Percentiles rank a stretch among this genome's conserved stretches.
phyloP scores from a whole-genome alignment of 2,888 invertebrate species.

The Melinaea menophilus region DNA sequence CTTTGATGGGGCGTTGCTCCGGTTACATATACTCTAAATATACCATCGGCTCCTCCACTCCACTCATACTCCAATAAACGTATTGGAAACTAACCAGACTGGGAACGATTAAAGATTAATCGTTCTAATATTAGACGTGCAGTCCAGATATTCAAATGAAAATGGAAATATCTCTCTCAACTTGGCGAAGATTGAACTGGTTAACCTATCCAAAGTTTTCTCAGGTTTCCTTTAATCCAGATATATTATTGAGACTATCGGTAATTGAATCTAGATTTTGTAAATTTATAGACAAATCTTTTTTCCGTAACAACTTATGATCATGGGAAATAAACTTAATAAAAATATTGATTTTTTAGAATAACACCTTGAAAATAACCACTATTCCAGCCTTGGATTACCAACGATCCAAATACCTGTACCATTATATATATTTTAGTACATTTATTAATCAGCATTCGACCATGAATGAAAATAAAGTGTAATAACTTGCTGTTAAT shows the following conservation, averaged over 20 bases:
- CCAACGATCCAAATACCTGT: slow-evolving; percentile 8
- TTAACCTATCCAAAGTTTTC: no score
- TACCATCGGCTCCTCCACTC: background rate
- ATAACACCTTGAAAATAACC: background rate
- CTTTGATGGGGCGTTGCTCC: slow-evolving; percentile 3
- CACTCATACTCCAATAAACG: background rate
- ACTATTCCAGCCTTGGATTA: background rate
- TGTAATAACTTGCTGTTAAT: no score
- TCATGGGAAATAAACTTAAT: no score
- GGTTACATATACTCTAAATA: background rate
- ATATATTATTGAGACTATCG: no score
- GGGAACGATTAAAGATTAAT: background rate
- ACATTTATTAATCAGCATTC: background rate
- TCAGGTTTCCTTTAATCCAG: no score
- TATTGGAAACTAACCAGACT: slow-evolving; percentile 1
- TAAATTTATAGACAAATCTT: no score
- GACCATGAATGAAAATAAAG: no score
- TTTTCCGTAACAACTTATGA: no score
- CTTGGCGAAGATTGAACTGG: no score
- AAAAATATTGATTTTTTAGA: background rate
- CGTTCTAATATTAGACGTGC: background rate
- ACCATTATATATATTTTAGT: slow-evolving; percentile 8
- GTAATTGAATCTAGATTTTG: no score
- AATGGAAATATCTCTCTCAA: no score
- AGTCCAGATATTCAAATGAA: background rate